phyloP scores from a whole-genome alignment of 2,888 invertebrate species.

The Sussaba pulchella region DNA sequence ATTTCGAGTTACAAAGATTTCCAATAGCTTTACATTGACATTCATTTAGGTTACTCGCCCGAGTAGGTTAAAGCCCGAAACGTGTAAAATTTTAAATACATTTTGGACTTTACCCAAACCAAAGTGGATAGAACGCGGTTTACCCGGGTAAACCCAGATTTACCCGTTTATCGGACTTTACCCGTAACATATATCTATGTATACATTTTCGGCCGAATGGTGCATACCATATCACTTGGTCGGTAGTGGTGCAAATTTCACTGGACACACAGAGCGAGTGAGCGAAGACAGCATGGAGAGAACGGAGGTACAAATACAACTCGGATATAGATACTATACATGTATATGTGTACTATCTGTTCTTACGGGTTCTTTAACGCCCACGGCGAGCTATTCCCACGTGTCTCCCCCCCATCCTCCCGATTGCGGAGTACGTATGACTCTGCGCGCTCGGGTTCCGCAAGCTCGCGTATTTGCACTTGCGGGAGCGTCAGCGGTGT shows the following conservation, averaged over 20 bases:
- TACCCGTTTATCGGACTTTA: no score
- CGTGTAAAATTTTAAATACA: no score
- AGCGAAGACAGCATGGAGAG: constrained; percentile 7
- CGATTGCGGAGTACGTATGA: constrained; percentile 46
- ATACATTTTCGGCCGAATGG: constrained; percentile 1
- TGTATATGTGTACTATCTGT: not conserved
- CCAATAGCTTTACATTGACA: no score
- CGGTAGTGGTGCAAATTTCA: not conserved
- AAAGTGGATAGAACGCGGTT: no score
- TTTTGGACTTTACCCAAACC: no score
- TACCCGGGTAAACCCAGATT: no score
- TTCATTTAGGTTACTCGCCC: no score
- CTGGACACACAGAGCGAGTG: not conserved
- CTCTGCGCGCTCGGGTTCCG: constrained; percentile 8
- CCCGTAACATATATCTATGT: no score
- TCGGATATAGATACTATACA: not conserved
- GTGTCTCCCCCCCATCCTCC: constrained; percentile 56
- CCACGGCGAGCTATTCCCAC: constrained; percentile 41
- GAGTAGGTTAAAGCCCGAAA: no score
- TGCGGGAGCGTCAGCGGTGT: constrained; percentile 14
- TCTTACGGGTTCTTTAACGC: constrained; percentile 12
- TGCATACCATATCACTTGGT: constrained; percentile 21
- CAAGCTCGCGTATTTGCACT: constrained; percentile 55
- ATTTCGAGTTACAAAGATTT: no score
- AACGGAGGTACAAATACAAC: constrained; percentile 38